Evolutionary conservation across 2,888 invertebrate genomes (phyloP).

Genomic region (Pantelozetes paolii): DNA sequence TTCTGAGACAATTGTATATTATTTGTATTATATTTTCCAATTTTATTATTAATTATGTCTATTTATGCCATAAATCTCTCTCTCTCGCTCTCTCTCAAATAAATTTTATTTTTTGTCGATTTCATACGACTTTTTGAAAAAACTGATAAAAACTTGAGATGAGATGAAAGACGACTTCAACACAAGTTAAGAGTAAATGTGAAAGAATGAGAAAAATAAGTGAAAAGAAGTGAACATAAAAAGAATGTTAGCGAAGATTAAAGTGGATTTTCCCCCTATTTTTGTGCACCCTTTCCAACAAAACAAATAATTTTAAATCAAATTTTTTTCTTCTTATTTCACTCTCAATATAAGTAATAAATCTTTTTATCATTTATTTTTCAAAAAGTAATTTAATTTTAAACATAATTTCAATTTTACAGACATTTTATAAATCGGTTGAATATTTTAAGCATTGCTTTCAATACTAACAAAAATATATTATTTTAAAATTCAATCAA

Average conservation of each 20-base stretch:
- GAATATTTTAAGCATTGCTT: too few species aligned
- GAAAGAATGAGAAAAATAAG: neutral
- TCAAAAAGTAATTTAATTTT: too few species aligned
- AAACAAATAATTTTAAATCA: neutral
- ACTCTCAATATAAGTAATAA: too few species aligned
- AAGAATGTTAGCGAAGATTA: neutral
- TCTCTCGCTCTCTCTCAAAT: neutral
- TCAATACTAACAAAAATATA: too few species aligned
- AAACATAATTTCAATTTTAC: too few species aligned
- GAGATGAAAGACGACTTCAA: constrained; percentile 1
- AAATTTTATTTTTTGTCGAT: neutral
- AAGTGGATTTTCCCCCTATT: neutral
- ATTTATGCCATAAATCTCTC: neutral
- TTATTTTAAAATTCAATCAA: too few species aligned
- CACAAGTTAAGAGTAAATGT: neutral
- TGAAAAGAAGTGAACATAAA: neutral
- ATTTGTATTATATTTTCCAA: too few species aligned
- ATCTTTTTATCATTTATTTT: too few species aligned
- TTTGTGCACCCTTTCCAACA: neutral
- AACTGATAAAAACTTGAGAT: constrained; percentile 4
- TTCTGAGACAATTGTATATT: too few species aligned
- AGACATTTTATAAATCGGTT: too few species aligned
- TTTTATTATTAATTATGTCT: too few species aligned
- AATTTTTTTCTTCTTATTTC: neutral
- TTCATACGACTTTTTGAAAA: neutral